Conservation (phyloP, 2,113 vertebrate genomes). For the Ailuropoda melanoleuca region DNA sequence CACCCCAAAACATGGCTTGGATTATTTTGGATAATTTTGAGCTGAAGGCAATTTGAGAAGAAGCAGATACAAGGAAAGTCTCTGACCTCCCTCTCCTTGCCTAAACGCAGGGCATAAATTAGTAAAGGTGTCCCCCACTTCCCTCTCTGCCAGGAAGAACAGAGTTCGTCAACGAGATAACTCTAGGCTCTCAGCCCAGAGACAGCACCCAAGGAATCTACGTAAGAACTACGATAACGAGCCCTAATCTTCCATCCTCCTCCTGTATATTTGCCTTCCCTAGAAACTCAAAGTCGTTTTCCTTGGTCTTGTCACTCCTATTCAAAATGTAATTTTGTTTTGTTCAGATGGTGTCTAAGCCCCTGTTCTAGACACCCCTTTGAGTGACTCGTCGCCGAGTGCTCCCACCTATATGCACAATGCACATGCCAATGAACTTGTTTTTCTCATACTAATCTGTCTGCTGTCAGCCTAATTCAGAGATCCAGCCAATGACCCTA, state of each 20-base stretch:
- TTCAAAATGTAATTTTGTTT: neutral
- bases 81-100: neutral
- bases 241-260: neutral
- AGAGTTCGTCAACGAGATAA: neutral
- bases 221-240: neutral
- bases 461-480: neutral
- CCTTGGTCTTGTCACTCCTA: neutral
- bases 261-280: neutral
- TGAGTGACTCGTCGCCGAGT: neutral
- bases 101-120: neutral
- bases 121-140: neutral
- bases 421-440: rapidly evolving
- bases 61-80: neutral
- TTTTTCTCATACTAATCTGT: neutral
- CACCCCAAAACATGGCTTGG: no score
- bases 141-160: neutral
- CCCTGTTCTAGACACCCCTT: neutral
- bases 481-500: neutral
- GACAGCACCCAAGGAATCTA: neutral
- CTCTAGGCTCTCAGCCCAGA: neutral
- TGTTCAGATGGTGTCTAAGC: neutral
- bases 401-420: neutral
- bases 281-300: neutral
- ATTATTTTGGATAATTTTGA: no score
- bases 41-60: neutral